phyloP scores from a whole-genome alignment of 2,797 vertebrate genomes.

The Hydrolagus colliei region DNA sequence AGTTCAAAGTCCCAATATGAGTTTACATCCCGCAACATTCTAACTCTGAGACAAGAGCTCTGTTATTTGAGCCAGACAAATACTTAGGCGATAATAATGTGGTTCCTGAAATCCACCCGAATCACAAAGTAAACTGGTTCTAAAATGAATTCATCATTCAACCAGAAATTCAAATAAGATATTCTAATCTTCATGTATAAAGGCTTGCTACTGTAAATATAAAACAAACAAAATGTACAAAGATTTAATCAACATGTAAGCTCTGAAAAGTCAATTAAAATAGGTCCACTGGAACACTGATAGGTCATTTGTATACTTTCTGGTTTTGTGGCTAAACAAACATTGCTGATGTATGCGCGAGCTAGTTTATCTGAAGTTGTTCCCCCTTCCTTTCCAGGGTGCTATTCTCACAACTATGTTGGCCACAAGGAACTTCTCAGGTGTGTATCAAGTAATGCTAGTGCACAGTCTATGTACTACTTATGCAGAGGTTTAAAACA shows the following conservation, averaged over 20 bases:
- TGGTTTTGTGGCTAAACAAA: neutral
- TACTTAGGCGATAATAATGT: too few relatives aligned
- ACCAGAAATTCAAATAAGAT: too few relatives aligned
- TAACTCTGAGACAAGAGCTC: too few relatives aligned
- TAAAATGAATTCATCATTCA: too few relatives aligned
- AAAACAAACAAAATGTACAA: neutral
- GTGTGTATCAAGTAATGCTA: constrained; percentile 54
- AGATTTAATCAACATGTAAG: neutral
- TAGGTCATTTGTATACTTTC: neutral
- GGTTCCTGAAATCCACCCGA: too few relatives aligned
- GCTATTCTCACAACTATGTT: constrained; percentile 97
- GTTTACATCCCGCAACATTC: too few relatives aligned
- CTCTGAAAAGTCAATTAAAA: neutral
- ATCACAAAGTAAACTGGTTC: too few relatives aligned
- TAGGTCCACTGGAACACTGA: neutral
- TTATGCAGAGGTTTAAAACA: neutral
- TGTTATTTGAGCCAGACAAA: too few relatives aligned
- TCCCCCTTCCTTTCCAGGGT: constrained; percentile 58
- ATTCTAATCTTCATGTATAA: neutral
- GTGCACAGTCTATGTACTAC: neutral
- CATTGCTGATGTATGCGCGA: neutral
- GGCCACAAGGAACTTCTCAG: constrained; percentile 95
- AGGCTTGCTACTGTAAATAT: neutral
- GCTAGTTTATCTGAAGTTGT: neutral
- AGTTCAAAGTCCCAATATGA: too few relatives aligned